Evolutionary conservation across 2,888 invertebrate species (phyloP).

Genomic region (Hirtodrosophila alboralis): DNA sequence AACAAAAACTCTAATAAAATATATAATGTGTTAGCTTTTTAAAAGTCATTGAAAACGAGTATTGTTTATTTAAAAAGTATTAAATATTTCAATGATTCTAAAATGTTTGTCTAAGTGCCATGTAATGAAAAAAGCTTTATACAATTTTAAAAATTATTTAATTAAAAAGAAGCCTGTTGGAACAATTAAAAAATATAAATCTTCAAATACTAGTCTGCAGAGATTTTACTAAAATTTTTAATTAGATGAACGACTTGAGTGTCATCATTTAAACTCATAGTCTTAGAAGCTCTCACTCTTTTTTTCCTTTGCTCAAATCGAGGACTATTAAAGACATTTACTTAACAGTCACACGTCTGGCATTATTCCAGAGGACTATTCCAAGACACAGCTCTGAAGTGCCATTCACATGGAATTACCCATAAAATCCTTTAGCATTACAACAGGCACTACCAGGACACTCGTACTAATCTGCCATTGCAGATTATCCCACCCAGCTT

Average conservation of each 20-base stretch:
- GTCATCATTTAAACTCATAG: too few species aligned
- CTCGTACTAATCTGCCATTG: constrained; percentile 65
- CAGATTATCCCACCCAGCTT: constrained; percentile 55
- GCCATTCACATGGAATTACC: constrained; percentile 68
- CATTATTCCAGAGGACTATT: constrained; percentile 37
- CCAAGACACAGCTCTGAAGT: constrained; percentile 27
- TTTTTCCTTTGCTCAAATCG: not conserved
- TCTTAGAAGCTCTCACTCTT: too few species aligned
- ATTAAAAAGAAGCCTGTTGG: too few species aligned
- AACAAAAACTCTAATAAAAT: constrained; percentile 16
- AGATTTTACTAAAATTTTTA: too few species aligned
- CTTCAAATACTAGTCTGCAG: too few species aligned
- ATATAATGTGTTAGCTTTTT: constrained; percentile 16
- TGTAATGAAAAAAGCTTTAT: too few species aligned
- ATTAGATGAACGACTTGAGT: too few species aligned
- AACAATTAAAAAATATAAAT: too few species aligned
- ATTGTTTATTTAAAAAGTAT: constrained; percentile 6
- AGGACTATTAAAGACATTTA: constrained; percentile 42
- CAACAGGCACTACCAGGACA: constrained; percentile 36
- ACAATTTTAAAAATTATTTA: too few species aligned
- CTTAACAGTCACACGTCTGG: constrained; percentile 47
- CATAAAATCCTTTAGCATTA: constrained; percentile 73
- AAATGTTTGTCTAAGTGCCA: too few species aligned
- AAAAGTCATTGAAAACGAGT: constrained; percentile 16
- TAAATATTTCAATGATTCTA: too few species aligned